These are phyloP conservation scores for Dendrolimus pini DNA, from an alignment of 2,888 invertebrate genomes.

Conservation along the genomic window DNA sequence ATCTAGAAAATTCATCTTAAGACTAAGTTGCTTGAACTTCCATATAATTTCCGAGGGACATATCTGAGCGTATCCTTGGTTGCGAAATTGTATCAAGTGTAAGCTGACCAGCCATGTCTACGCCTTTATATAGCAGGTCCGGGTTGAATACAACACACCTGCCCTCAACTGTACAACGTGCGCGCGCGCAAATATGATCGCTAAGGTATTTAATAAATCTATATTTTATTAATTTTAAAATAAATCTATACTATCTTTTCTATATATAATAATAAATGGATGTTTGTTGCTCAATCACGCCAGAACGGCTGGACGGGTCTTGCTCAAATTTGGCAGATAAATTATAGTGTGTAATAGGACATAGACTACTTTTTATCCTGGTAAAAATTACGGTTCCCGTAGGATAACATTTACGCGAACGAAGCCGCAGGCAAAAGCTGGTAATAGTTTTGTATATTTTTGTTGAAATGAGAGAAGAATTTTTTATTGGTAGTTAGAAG, in stretches of 20 bases:
- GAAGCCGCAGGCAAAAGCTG: too few relatives aligned
- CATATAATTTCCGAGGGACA: not conserved
- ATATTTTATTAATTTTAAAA: slow-evolving; percentile 1
- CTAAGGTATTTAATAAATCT: slow-evolving; percentile 44
- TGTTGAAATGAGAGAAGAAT: too few relatives aligned
- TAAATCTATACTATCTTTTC: not conserved
- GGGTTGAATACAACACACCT: slow-evolving; percentile 39
- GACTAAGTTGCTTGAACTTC: not conserved
- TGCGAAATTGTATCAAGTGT: slow-evolving; percentile 65
- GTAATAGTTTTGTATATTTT: too few relatives aligned
- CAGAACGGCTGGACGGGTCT: too few relatives aligned
- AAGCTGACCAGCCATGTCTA: slow-evolving; percentile 15
- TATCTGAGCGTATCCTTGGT: slow-evolving; percentile 35
- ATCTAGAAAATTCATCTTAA: not conserved
- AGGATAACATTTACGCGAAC: too few relatives aligned
- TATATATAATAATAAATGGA: too few relatives aligned
- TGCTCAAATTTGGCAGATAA: too few relatives aligned
- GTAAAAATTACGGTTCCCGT: too few relatives aligned
- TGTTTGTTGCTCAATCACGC: too few relatives aligned
- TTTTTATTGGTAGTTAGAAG: too few relatives aligned
- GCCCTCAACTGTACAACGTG: slow-evolving; percentile 29
- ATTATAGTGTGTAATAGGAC: too few relatives aligned
- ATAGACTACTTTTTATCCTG: too few relatives aligned
- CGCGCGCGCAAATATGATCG: slow-evolving; percentile 60
- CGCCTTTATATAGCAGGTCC: slow-evolving; percentile 40